Base-by-base conservation (phyloP, 2,113 vertebrate species). In the Stercorarius parasiticus region DNA sequence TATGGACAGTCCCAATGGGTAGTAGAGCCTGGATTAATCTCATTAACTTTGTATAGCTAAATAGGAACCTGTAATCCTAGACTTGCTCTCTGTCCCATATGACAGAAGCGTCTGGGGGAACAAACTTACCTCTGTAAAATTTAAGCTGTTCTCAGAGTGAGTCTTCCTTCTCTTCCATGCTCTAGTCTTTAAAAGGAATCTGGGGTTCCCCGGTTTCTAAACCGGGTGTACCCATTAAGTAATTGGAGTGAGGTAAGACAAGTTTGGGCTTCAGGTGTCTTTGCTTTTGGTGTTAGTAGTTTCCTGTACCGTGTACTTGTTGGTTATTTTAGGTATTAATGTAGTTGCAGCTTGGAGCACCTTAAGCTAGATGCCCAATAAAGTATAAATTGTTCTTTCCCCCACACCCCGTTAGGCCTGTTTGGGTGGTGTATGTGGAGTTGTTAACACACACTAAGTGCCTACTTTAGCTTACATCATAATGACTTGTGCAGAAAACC, bases 331-430 rank as follows among this genome's bases (percentile, higher is more conserved):
- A 78, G 58, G 17, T 84, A 32, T 93, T 36, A 36, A 29, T 32
- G 15, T 58, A 64, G 61, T 29, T 82, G 42, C 71, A 72, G 22
- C 25, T 59, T 79, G 65, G 85, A 82, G 29, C 56, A 55, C 6
- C 1, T 15, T 17, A 45, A 84, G 9, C 9, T 74, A n/a, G 29
- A 30, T 69, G 52, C 36, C 25, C 22, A 16, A 8, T 69, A 23
- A 3, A 18, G 22, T 23, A 20, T 17, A 64, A 87, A 56, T 36
- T 34, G 7, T 71, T 82, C 56, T 87, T 66, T 55, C 16, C 7
- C 14, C 4, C 21, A 20, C 42, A 10, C 19, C 26, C 7, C 0
- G 0, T 58, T 70, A 66, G 53, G 50, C 30, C 32, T 64, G 25
- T 86, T 77, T 1, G 0, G 49, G 38, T 49, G 62, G 17, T 74